Evolutionary conservation across 2,113 vertebrate species (phyloP), one percentile per base, ranked within the genome.

Genomic region (Odontesthes bonariensis): DNA sequence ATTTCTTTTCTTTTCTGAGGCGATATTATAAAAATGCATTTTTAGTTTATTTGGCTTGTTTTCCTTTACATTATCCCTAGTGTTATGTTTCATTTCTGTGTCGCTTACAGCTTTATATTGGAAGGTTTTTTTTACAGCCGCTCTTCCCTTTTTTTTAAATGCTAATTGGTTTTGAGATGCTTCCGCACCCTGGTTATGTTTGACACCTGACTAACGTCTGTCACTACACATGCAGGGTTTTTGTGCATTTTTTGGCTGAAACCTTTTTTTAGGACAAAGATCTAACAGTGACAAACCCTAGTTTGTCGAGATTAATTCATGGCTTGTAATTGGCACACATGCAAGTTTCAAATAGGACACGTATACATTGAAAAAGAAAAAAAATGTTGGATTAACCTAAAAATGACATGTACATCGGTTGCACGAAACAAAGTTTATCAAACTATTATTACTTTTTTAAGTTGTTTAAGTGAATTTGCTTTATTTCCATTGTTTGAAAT

Each of bases 281-380:
- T 49, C 17, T 11, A 5, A 47, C 44, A 13, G 19, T 49, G 46
- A 49, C 17, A 7, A 49, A 47, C 16, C 6, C 46, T 19, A 56
- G n/a, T 62, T 76, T 61, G 31, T 68, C 55, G 14, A 40, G 52
- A 53, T 66, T 0, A 17, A 44, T 66, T 33, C 33, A 56, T n/a
- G 11, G 14, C 49, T 52, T 56, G 9, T 52, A 61, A 23, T 38
- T 47, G 16, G 5, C 14, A 47, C 13, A 33, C 1, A 38, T 38
- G 35, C 35, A 4, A 8, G 8, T 35, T 35, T 35, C 35, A 35
- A 35, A 35, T 35, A 35, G 35, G 35, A 35, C 8, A 5, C 35
- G n/a, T n/a, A n/a, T n/a, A n/a, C n/a, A n/a, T n/a, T n/a, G n/a
- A n/a, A n/a, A n/a, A n/a, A n/a, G n/a, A n/a, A n/a, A n/a, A n/a